Percentiles rank a stretch among this genome's conserved stretches.
phyloP scores from a whole-genome alignment of 2,888 invertebrate genomes.

The Cepaea hortensis region DNA sequence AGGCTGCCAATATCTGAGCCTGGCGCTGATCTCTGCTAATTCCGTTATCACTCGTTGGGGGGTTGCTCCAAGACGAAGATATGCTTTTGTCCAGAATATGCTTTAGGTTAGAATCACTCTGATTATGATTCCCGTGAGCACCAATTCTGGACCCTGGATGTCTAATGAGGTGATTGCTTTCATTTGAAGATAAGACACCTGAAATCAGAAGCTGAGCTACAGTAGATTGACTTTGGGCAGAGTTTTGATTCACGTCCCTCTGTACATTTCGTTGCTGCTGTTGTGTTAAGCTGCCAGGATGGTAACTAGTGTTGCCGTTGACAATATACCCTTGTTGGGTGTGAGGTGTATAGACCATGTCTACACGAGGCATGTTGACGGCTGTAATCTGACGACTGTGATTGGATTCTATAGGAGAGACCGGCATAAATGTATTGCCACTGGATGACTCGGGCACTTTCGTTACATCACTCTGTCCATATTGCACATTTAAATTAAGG shows the following conservation, averaged over 20 bases:
- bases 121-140: too few relatives aligned
- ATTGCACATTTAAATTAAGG: neutral
- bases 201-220: neutral
- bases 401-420: slow-evolving; percentile 2
- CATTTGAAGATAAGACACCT: neutral
- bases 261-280: neutral
- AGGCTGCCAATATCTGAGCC: neutral
- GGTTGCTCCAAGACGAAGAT: too few relatives aligned
- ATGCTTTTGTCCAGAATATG: too few relatives aligned
- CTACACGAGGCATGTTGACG: slow-evolving; percentile 23
- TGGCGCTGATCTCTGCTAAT: too few relatives aligned
- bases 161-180: neutral
- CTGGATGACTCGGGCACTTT: neutral
- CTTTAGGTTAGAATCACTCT: too few relatives aligned
- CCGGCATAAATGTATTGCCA: neutral
- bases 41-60: too few relatives aligned
- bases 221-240: neutral
- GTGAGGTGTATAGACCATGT: slow-evolving; percentile 16
- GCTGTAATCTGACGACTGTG: slow-evolving; percentile 4
- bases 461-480: neutral
- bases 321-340: slow-evolving; percentile 19
- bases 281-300: neutral
- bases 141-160: neutral
- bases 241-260: neutral
- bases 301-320: neutral